Base-by-base conservation (phyloP, 1,140 invertebrate genomes). In the Amphibalanus amphitrite region DNA sequence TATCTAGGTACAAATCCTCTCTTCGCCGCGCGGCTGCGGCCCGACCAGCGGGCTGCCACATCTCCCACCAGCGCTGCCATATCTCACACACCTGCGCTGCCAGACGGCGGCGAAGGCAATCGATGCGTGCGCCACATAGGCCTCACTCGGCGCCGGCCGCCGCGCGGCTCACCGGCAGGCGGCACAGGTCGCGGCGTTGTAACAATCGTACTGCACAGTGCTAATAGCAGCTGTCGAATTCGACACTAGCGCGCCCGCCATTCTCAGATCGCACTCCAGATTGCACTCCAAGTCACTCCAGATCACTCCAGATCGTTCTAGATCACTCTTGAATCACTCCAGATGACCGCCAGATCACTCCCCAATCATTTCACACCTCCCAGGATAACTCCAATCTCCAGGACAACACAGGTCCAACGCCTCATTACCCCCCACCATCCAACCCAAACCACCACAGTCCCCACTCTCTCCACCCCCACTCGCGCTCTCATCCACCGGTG, bases 211-310 rank as follows among this genome's bases (percentile, higher is more conserved):
- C n/a, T n/a, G n/a, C n/a, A n/a, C n/a, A n/a, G n/a, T n/a, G n/a
- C n/a, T n/a, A n/a, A n/a, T n/a, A n/a, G n/a, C n/a, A n/a, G n/a
- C n/a, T n/a, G n/a, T n/a, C n/a, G n/a, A n/a, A n/a, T n/a, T n/a
- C n/a, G n/a, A 68, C 70, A 73, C 67, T 67, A 68, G 47, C 28
- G 64, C 71, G 67, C 69, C 69, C 72, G 71, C 33, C 59, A 47
- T 64, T 67, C 40, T 68, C 68, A 69, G 67, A 69, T n/a, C 1
- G 28, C 6, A 69, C 69, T 38, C 30, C 69, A 25, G n/a, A 28
- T 6, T 38, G 33, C 33, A 4, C 33, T 4, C 33, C 15, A 4
- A 38, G 33, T 38, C 33, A 15, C 33, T n/a, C 33, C 4, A 38
- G 15, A 4, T 38, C 33, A 4, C 4, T 38, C 33, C 33, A 4